Evolutionary conservation across 2,113 vertebrate species (phyloP).

Genomic region (Burhinus oedicnemus): DNA sequence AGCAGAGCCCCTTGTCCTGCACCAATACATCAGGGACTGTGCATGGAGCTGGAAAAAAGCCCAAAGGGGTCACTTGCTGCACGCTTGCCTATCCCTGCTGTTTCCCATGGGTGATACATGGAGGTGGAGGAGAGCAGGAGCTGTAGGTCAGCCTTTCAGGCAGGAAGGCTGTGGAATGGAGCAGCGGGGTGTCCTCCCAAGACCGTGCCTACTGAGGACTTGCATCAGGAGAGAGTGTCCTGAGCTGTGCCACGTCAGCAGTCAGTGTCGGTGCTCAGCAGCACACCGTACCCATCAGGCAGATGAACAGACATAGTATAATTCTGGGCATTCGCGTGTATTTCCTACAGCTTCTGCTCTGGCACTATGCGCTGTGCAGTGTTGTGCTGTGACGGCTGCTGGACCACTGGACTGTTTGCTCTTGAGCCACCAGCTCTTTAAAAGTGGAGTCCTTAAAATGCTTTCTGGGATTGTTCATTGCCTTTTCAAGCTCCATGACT

Average conservation of each 20-base stretch:
- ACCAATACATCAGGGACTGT: neutral
- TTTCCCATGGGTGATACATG: neutral
- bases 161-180: neutral
- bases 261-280: accelerated
- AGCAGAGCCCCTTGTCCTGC: neutral
- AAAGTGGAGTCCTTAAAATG: neutral
- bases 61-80: neutral
- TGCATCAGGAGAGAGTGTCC: neutral
- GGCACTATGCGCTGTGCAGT: neutral
- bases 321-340: neutral
- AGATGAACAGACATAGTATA: neutral
- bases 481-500: slow-evolving; percentile 25
- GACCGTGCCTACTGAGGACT: neutral
- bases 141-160: neutral
- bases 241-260: accelerated
- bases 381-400: neutral
- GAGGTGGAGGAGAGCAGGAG: neutral
- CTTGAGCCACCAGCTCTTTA: neutral
- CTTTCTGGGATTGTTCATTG: slow-evolving; percentile 10
- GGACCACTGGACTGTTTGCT: neutral
- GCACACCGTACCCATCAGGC: neutral
- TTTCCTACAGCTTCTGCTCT: neutral
- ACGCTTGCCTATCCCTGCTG: accelerated
- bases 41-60: neutral
- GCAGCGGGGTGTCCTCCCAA: neutral